A percentile compares a stretch with the other conserved stretches of the same genome.
Evolutionary conservation across 2,113 vertebrate species (phyloP).

Genomic region (Arizona elegans): DNA sequence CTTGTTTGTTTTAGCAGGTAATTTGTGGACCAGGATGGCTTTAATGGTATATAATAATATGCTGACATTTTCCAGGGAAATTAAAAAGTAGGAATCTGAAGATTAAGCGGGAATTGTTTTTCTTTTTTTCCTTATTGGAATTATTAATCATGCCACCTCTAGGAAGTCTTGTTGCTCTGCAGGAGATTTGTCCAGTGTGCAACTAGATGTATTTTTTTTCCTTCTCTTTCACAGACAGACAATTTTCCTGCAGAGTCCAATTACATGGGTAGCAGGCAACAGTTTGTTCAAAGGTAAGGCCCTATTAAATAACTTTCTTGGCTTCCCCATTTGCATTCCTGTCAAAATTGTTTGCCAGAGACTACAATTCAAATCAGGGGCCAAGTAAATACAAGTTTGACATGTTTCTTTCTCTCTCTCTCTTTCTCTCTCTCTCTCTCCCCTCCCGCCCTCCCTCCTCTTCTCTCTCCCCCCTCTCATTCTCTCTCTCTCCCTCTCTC

Average conservation of each 20-base stretch:
- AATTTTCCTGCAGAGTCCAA: slow-evolving; percentile 99
- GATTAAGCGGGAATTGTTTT: slow-evolving; percentile 65
- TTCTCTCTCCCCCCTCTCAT: not conserved
- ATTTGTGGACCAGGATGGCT: slow-evolving; percentile 78
- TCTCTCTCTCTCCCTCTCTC: too few species aligned
- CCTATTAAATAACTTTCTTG: slow-evolving; percentile 81
- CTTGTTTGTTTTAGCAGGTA: slow-evolving; percentile 83
- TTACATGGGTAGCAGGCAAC: slow-evolving; percentile 99
- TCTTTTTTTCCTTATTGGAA: slow-evolving; percentile 58
- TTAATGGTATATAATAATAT: slow-evolving; percentile 81
- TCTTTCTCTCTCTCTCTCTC: slow-evolving; percentile 41
- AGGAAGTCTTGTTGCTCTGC: slow-evolving; percentile 87
- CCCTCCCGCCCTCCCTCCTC: slow-evolving; percentile 53
- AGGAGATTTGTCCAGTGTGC: slow-evolving; percentile 82
- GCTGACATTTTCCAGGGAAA: slow-evolving; percentile 80
- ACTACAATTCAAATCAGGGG: slow-evolving; percentile 69
- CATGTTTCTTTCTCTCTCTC: slow-evolving; percentile 45
- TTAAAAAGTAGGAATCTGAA: slow-evolving; percentile 84
- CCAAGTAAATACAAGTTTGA: slow-evolving; percentile 68
- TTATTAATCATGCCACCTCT: slow-evolving; percentile 89
- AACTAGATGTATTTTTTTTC: slow-evolving; percentile 83
- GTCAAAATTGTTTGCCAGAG: slow-evolving; percentile 74
- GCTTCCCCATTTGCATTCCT: slow-evolving; percentile 74
- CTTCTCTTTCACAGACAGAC: slow-evolving; percentile 96
- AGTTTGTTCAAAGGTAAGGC: slow-evolving; percentile 99